phyloP scores from a whole-genome alignment of 2,797 vertebrate species.

The Apodemus agrarius region DNA sequence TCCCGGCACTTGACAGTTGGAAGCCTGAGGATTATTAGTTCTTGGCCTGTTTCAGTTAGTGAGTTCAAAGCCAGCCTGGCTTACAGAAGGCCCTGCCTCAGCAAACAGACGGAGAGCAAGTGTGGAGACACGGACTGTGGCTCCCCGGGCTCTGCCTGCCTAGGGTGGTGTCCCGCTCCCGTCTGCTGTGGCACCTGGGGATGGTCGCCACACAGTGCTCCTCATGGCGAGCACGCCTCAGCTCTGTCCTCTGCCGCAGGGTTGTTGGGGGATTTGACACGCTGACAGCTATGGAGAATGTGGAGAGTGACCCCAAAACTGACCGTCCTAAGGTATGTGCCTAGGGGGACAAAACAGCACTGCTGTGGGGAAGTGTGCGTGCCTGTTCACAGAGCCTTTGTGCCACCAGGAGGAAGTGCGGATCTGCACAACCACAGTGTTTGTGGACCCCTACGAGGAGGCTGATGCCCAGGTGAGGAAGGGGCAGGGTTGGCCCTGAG shows the following conservation, averaged over 20 bases:
- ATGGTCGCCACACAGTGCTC: not conserved
- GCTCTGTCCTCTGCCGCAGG: slow-evolving; percentile 83
- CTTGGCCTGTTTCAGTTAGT: not conserved
- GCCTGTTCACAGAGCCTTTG: not conserved
- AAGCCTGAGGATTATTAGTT: not conserved
- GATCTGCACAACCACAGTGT: slow-evolving; percentile 91
- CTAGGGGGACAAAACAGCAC: not conserved
- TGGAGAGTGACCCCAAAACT: slow-evolving; percentile 95
- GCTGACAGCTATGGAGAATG: slow-evolving; percentile 97
- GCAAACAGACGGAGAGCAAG: not conserved
- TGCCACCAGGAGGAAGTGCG: slow-evolving; percentile 93
- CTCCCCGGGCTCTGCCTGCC: no score
- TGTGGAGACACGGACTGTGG: rapidly evolving
- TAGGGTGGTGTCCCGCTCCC: not conserved
- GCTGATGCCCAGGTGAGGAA: slow-evolving; percentile 94
- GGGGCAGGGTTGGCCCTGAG: rapidly evolving
- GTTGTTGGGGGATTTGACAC: slow-evolving; percentile 98
- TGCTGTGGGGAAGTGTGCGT: rapidly evolving
- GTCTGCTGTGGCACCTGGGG: not conserved
- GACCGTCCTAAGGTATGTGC: slow-evolving; percentile 94
- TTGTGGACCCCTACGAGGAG: slow-evolving; percentile 98
- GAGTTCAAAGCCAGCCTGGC: not conserved
- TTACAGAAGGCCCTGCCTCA: not conserved
- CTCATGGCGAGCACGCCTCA: not conserved
- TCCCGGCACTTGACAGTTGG: not conserved